Evolutionary conservation across 2,888 invertebrate genomes (phyloP), one percentile per base, ranked within the genome.

Genomic region (Patella caerulea): DNA sequence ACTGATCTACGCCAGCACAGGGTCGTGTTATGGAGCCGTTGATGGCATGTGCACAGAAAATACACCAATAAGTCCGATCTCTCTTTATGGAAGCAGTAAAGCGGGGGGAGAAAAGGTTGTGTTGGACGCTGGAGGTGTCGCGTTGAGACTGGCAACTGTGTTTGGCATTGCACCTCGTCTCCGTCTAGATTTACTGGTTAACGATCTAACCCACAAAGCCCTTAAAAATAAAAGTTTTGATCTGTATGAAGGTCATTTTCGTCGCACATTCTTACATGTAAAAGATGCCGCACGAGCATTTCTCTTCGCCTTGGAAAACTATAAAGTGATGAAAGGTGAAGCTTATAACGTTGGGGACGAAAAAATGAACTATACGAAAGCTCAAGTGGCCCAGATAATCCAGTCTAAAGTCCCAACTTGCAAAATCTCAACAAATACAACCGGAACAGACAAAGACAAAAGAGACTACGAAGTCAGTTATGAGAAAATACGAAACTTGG

Each of bases 391-490:
- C 2, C 81, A 79, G 65, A 79, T 84, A 11, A 91, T 92, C 72
- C 87, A 89, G 80, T 79, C 81, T 11, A 79, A 84, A 11, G 86
- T 91, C 5, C 87, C 89, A 3, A 82, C 81, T 3, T 90, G 90
- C 76, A 81, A 81, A 4, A 89, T 91, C 45, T 85, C 83, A 9
- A 84, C 85, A 71, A 88, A 88, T 7, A 82, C 82, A 34, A 79
- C 84, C 0, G 91, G 91, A 0, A 88, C 89, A 73, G 92, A 92
- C 79, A 88, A 88, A 78, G 92, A 92, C 79, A 91, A 91, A 79
- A 75, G 92, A n/a, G 89, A 92, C 81, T 92, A 92, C 77, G 90
- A 89, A 75, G 91, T 92, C 7, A 91, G 90, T 0, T 92, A 91
- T 79, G 84, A 84, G 24, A 89, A 89, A 74, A 90, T 91, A n/a